These are phyloP conservation scores for Eptesicus fuscus DNA, from an alignment of 2,113 vertebrate species.

Conservation along the genomic window DNA sequence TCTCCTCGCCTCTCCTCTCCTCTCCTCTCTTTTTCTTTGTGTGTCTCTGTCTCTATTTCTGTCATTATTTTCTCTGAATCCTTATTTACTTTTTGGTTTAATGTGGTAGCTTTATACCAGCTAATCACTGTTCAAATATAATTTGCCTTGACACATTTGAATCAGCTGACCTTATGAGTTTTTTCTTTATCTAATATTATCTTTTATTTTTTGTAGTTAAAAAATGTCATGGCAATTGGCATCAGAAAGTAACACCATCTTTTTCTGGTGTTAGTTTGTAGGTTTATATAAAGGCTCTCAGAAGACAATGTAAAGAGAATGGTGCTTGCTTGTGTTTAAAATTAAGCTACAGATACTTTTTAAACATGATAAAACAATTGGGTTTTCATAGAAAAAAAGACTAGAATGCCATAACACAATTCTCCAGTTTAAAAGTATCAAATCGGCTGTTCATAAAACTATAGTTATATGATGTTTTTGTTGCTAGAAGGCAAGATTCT, in stretches of 20 bases:
- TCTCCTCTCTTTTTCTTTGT: neutral
- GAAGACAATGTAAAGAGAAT: neutral
- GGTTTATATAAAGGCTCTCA: neutral
- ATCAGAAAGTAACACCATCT: neutral
- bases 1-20: neutral
- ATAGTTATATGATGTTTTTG: neutral
- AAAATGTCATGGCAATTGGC: neutral
- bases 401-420: neutral
- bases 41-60: neutral
- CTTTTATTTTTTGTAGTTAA: neutral
- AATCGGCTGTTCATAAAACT: neutral
- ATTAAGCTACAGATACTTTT: neutral
- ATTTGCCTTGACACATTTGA: neutral
- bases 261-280: neutral
- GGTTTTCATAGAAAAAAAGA: neutral
- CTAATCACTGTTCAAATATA: neutral
- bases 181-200: neutral
- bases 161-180: neutral
- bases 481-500: neutral
- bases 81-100: conserved; percentile 11
- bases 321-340: neutral
- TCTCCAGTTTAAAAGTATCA: neutral
- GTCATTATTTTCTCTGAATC: neutral
- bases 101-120: neutral
- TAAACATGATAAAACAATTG: neutral